These are phyloP conservation scores for Drosophila setosimentum DNA, from an alignment of 2,888 invertebrate genomes.

Conservation along the genomic window DNA sequence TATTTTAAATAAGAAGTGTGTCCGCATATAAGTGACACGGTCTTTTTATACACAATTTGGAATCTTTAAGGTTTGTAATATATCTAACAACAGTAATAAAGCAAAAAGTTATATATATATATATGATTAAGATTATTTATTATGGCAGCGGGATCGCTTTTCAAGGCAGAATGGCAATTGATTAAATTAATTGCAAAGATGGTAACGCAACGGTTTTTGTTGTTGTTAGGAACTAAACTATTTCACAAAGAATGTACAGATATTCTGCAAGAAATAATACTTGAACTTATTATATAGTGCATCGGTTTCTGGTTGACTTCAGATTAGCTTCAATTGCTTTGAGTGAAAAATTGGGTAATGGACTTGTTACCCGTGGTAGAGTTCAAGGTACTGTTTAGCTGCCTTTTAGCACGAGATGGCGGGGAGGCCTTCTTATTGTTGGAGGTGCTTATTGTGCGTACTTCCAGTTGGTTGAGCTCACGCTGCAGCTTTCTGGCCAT, in stretches of 20 bases:
- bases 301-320: neutral
- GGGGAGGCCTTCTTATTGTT: slow-evolving; percentile 54
- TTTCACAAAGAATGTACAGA: neutral
- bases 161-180: neutral
- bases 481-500: slow-evolving; percentile 90
- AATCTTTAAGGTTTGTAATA: neutral
- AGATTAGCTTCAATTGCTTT: slow-evolving; percentile 48
- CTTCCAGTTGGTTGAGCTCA: slow-evolving; percentile 78
- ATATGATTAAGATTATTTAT: neutral
- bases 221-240: neutral
- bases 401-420: slow-evolving; percentile 39
- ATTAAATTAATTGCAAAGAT: neutral
- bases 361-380: slow-evolving; percentile 57
- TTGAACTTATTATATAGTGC: neutral
- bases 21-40: neutral
- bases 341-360: slow-evolving; percentile 77
- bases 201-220: neutral
- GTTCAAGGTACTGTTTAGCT: slow-evolving; percentile 46
- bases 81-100: too few species aligned
- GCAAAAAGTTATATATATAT: too few species aligned
- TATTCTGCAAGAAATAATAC: neutral
- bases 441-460: slow-evolving; percentile 58
- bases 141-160: neutral
- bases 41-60: neutral
- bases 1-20: neutral